A percentile compares a stretch with the other conserved stretches of the same genome.
Evolutionary conservation across 2,888 invertebrate genomes (phyloP).

Genomic region (Lithophane socia): DNA sequence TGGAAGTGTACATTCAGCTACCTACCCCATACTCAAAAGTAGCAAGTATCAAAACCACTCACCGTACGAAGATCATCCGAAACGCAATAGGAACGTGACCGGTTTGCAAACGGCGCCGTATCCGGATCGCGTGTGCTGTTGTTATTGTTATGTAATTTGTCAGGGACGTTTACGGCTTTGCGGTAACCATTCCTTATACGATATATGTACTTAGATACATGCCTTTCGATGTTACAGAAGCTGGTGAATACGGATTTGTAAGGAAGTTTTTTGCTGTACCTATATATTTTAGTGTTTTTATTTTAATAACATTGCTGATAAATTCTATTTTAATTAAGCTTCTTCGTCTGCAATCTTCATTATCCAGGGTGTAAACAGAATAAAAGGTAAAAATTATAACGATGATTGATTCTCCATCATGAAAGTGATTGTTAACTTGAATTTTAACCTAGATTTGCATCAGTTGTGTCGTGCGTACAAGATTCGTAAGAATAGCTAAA

Average conservation of each 20-base stretch:
- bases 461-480: too few species aligned
- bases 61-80: slow-evolving; percentile 34
- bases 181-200: slow-evolving; percentile 75
- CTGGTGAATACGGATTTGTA: slow-evolving; percentile 25
- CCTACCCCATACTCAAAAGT: background rate
- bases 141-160: slow-evolving; percentile 86
- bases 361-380: too few species aligned
- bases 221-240: slow-evolving; percentile 39
- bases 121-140: slow-evolving; percentile 62
- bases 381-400: too few species aligned
- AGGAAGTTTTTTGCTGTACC: background rate
- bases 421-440: too few species aligned
- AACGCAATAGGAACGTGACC: slow-evolving; percentile 70
- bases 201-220: slow-evolving; percentile 44
- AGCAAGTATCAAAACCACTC: slow-evolving; percentile 62
- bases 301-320: background rate
- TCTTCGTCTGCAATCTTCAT: too few species aligned
- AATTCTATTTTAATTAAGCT: too few species aligned
- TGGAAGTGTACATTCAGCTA: too few species aligned
- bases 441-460: too few species aligned
- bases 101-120: slow-evolving; percentile 66
- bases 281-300: background rate
- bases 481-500: too few species aligned
- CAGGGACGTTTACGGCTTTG: slow-evolving; percentile 85
- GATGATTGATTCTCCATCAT: too few species aligned